Conservation (phyloP, 1,140 invertebrate species). For the Drosophila neocordata region DNA sequence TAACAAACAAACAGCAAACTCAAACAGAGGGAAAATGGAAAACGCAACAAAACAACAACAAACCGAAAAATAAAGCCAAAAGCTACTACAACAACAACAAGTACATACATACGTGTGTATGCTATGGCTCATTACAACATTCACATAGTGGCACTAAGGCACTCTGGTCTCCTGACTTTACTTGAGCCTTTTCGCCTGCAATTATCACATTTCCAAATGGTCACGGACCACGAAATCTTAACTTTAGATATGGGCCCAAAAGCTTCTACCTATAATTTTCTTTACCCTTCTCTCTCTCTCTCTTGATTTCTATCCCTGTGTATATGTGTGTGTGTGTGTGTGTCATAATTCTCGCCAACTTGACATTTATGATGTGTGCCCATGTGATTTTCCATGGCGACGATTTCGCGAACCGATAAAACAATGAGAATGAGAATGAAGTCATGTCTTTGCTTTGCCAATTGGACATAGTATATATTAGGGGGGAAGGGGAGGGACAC, state of each 20-base stretch:
- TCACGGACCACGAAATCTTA: conserved; percentile 82
- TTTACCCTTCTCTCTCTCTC: conserved; percentile 11
- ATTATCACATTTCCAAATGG: conserved; percentile 82
- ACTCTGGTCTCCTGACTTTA: conserved; percentile 22
- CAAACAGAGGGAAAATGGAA: conserved; percentile 13
- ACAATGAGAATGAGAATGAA: conserved; percentile 76
- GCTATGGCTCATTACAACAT: conserved; percentile 61
- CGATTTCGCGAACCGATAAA: conserved; percentile 65
- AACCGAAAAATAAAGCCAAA: conserved; percentile 12
- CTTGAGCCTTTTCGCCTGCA: conserved; percentile 53
- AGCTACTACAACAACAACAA: conserved; percentile 31
- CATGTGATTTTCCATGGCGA: conserved; percentile 64
- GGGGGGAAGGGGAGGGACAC: conserved; percentile 20
- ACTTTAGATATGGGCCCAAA: conserved; percentile 58
- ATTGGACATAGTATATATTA: conserved; percentile 37
- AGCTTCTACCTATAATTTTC: conserved; percentile 49
- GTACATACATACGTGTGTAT: neutral
- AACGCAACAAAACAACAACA: conserved; percentile 26
- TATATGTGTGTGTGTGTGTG: conserved; percentile 34
- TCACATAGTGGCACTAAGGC: conserved; percentile 18
- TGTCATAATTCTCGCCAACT: conserved; percentile 77
- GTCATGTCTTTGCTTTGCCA: conserved; percentile 51
- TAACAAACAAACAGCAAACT: conserved; percentile 22
- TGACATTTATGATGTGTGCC: conserved; percentile 82
- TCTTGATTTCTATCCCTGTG: neutral